Percentiles rank a stretch among this genome's conserved stretches.
phyloP scores from a whole-genome alignment of 2,113 vertebrate species.

The Neolamprologus kungweensis region DNA sequence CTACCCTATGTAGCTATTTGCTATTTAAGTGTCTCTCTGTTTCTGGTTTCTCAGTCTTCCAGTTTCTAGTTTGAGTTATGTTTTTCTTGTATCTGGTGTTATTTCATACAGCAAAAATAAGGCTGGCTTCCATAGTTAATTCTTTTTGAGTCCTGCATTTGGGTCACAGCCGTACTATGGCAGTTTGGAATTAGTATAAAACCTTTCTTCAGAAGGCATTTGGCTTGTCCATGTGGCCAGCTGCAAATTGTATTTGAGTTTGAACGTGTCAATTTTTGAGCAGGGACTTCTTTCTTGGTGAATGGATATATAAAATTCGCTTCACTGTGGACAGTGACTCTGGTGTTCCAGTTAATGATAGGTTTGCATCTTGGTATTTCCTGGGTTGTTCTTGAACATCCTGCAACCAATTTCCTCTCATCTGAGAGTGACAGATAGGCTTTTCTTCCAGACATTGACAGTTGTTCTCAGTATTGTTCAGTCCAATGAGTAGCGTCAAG shows the following conservation, averaged over 20 bases:
- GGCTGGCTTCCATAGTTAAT: background rate
- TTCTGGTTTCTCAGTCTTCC: background rate
- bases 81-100: background rate
- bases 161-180: background rate
- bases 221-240: background rate
- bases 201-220: background rate
- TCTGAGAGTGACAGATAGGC: background rate
- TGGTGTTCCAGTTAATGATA: background rate
- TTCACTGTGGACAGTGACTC: background rate
- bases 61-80: background rate
- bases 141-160: background rate
- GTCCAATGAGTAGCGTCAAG: background rate
- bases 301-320: background rate
- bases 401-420: background rate
- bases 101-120: background rate
- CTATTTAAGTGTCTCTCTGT: background rate
- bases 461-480: background rate
- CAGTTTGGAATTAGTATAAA: background rate
- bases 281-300: background rate
- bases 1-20: background rate
- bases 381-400: background rate
- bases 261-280: background rate
- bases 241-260: background rate
- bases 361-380: background rate
- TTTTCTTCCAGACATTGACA: background rate